A percentile compares a stretch with the other conserved stretches of the same genome.
Evolutionary conservation across 2,888 invertebrate genomes (phyloP).

Genomic region (Scaptomyza polygonia): DNA sequence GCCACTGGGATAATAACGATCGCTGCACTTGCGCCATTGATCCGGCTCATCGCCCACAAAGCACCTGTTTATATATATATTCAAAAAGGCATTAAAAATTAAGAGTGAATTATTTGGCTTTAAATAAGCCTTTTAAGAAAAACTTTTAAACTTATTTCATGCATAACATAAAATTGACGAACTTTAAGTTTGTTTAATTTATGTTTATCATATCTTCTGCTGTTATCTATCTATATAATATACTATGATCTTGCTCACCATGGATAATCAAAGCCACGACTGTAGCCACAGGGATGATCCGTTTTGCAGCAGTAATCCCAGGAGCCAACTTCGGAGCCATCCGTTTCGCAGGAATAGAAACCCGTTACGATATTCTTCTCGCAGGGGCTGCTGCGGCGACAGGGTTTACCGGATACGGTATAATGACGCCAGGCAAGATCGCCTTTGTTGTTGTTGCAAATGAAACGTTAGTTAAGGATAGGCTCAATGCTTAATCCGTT

Average conservation of each 20-base stretch:
- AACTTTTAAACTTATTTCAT: too few species aligned
- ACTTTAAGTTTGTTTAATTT: too few species aligned
- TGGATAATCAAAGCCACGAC: conserved; percentile 91
- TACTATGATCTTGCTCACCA: conserved; percentile 86
- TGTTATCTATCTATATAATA: too few species aligned
- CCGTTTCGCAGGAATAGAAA: conserved; percentile 93
- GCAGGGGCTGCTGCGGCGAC: conserved; percentile 89
- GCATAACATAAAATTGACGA: too few species aligned
- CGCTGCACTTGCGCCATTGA: conserved; percentile 95
- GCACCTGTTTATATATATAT: conserved; percentile 86
- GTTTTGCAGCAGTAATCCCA: conserved; percentile 96
- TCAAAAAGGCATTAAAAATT: too few species aligned
- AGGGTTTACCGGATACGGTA: conserved; percentile 93
- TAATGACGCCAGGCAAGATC: conserved; percentile 89
- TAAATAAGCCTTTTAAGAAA: too few species aligned
- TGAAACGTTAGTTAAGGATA: conserved; percentile 67
- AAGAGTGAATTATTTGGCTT: too few species aligned
- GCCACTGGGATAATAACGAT: conserved; percentile 89
- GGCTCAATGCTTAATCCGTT: conserved; percentile 7
- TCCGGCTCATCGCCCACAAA: conserved; percentile 91
- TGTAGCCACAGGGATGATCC: conserved; percentile 92
- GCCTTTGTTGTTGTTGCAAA: conserved; percentile 74
- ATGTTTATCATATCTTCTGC: too few species aligned
- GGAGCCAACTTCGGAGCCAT: conserved; percentile 88
- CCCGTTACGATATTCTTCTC: conserved; percentile 90